These are phyloP conservation scores for Polypedilum vanderplanki DNA, from an alignment of 1,140 invertebrate species.

Conservation along the genomic window DNA sequence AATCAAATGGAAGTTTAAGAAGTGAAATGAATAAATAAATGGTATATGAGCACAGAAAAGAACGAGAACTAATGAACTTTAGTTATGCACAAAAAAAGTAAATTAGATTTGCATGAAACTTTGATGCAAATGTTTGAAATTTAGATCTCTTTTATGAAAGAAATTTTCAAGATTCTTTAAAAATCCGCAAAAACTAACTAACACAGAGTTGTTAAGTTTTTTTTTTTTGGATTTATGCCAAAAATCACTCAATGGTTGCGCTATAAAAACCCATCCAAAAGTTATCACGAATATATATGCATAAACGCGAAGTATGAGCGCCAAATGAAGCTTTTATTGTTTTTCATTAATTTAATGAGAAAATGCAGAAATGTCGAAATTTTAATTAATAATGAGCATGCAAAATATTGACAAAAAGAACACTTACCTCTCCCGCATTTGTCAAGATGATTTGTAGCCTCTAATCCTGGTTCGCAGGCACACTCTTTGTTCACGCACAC, in stretches of 20 bases:
- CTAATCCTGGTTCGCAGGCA: constrained; percentile 60
- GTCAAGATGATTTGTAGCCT: constrained; percentile 70
- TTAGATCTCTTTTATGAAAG: background rate
- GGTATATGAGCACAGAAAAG: too few relatives aligned
- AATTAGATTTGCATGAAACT: background rate
- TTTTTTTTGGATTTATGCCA: background rate
- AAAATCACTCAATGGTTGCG: background rate
- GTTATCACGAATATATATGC: background rate
- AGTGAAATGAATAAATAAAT: too few relatives aligned
- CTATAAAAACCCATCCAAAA: too few relatives aligned
- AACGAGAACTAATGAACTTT: too few relatives aligned
- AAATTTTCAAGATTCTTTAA: background rate
- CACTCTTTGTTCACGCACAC: constrained; percentile 66
- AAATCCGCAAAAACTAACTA: background rate
- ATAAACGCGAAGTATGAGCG: background rate
- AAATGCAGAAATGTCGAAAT: background rate
- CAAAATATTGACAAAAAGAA: background rate
- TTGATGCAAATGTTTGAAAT: background rate
- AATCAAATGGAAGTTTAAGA: too few relatives aligned
- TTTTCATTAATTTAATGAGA: constrained; percentile 1
- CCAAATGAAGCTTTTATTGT: background rate
- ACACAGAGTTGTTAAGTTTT: background rate
- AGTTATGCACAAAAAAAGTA: too few relatives aligned
- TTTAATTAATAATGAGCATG: background rate
- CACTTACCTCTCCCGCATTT: constrained; percentile 74